phyloP scores from a whole-genome alignment of 2,888 invertebrate species.

The Eristalis tenax region DNA sequence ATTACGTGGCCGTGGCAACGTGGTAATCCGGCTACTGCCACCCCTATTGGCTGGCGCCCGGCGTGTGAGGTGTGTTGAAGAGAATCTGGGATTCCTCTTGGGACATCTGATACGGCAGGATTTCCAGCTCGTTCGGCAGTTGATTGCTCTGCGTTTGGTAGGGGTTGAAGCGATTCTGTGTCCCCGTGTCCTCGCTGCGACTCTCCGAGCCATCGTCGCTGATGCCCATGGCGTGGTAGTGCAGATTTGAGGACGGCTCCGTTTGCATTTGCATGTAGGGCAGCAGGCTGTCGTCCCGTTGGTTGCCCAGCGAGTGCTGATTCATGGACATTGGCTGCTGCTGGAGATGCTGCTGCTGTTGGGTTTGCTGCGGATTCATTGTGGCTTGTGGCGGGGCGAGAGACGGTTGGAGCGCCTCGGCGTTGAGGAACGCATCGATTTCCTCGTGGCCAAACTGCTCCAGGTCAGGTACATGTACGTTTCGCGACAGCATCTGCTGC shows the following conservation, averaged over 20 bases:
- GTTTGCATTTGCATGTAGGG: constrained; percentile 80
- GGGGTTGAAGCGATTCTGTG: constrained; percentile 74
- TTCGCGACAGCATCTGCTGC: constrained; percentile 74
- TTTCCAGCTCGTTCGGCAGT: constrained; percentile 79
- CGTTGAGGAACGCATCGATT: constrained; percentile 78
- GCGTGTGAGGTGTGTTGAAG: constrained; percentile 77
- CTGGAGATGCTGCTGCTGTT: constrained; percentile 38
- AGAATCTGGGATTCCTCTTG: constrained; percentile 81
- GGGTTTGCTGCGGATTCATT: constrained; percentile 54
- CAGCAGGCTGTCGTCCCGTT: constrained; percentile 78
- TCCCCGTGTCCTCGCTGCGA: constrained; percentile 76
- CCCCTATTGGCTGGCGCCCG: constrained; percentile 70
- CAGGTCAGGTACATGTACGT: constrained; percentile 74
- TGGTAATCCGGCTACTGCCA: constrained; percentile 48
- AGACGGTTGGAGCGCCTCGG: constrained; percentile 76
- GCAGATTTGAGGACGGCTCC: constrained; percentile 76
- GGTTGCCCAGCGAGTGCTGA: constrained; percentile 62
- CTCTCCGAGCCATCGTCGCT: constrained; percentile 77
- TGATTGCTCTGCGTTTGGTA: constrained; percentile 76
- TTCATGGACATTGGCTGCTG: constrained; percentile 48
- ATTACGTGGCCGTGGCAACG: constrained; percentile 29
- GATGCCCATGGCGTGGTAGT: constrained; percentile 78
- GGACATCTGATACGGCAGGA: constrained; percentile 81
- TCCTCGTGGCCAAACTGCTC: constrained; percentile 78
- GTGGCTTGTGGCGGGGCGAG: constrained; percentile 52